Base-by-base conservation (phyloP, 2,113 vertebrate species). In the Xiphophorus maculatus region DNA sequence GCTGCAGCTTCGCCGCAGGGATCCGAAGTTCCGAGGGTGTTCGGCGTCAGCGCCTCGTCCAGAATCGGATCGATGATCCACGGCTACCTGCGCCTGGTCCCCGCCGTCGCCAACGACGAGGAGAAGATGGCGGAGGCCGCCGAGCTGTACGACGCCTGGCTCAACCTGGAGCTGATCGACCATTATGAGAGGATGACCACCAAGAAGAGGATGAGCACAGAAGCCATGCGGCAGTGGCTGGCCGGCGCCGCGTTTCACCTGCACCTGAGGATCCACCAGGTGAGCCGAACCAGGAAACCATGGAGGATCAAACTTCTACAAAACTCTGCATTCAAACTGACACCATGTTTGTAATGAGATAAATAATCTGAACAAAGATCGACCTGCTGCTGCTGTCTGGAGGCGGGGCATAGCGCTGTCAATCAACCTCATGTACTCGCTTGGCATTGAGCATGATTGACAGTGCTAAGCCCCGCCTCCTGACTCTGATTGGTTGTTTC, bases 251-350 rank as follows among this genome's bases (percentile, higher is more conserved):
- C 92, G 0, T 27, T 95, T 76, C 94, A 95, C 74, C 87, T 95
- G 33, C 94, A 95, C 79, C 71, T 95, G 54, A 93, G 93, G 66
- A 89, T 95, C 54, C 94, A 95, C 35, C 90, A 94, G 84, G 93
- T 93, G 7, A 84, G 65, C 2, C 9, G 44, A 48, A 17, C 4
- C 44, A 19, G 44, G 1, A 35, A 35, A 33, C 33, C 1, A 2
- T 35, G 35, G 35, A 37, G 35, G 35, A 37, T 37, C 32, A 37
- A 37, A 37, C 35, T 11, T 37, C 10, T 11, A 37, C 35, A 37
- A 10, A 37, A 37, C 10, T 37, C 35, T 37, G 35, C 10, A 11
- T 37, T 37, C 35, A 37, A 37, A 37, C 10, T 11, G 35, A 37
- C 35, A 37, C 10, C 32, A 6, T 33, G 32, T 33, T 33, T 33